Evolutionary conservation across 1,140 invertebrate species (phyloP).

Genomic region (Brachionus angularis): DNA sequence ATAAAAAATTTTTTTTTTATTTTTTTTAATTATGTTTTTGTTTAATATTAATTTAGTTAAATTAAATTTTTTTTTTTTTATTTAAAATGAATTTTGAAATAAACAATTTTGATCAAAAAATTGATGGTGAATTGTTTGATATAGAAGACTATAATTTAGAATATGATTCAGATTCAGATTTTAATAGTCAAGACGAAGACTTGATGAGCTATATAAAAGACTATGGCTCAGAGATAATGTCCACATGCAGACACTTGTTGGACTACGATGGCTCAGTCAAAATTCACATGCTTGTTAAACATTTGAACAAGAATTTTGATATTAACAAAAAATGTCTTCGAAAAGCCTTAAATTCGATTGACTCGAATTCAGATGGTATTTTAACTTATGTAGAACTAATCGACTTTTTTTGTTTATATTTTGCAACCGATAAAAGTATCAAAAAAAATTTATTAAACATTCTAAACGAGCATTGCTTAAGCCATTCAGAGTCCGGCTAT

Average conservation of each 20-base stretch:
- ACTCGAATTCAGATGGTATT: conserved; percentile 17
- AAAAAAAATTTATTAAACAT: conserved; percentile 19
- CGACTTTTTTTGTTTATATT: conserved; percentile 41
- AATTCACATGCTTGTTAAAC: background rate
- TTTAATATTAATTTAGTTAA: no score
- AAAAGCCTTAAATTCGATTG: conserved; percentile 11
- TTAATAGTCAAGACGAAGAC: no score
- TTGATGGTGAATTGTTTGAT: no score
- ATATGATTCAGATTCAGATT: no score
- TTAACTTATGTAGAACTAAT: conserved; percentile 25
- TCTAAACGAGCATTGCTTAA: conserved; percentile 5
- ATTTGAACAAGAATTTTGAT: background rate
- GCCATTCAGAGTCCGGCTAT: background rate
- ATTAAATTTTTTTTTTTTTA: no score
- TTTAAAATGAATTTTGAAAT: conserved; percentile 5
- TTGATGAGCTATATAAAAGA: no score
- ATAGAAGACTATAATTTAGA: no score
- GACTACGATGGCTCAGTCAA: background rate
- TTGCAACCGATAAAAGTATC: background rate
- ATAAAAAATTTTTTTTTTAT: no score
- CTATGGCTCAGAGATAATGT: conserved; percentile 3
- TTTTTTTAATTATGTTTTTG: no score
- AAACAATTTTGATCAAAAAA: no score
- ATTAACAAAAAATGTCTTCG: background rate
- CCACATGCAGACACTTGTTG: conserved; percentile 6